Conservation (phyloP, 2,113 vertebrate species). For the Formicarius rufipectus region DNA sequence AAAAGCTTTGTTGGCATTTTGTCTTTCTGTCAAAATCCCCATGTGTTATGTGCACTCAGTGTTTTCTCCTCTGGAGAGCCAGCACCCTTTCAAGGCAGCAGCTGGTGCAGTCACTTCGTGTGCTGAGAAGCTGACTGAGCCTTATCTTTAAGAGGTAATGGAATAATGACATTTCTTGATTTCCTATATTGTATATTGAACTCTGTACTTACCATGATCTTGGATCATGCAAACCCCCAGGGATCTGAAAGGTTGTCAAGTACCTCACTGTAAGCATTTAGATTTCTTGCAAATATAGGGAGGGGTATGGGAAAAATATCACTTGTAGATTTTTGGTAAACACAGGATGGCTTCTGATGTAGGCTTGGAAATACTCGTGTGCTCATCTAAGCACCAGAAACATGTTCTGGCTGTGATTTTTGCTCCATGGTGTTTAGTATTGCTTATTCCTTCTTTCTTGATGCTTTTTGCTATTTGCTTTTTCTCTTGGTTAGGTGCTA, state of each 20-base stretch:
- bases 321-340: background rate
- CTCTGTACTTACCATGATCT: background rate
- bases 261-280: background rate
- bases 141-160: background rate
- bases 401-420: rapidly evolving
- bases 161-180: background rate
- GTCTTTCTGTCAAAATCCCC: background rate
- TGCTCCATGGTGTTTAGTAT: background rate
- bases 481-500: background rate
- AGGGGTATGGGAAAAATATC: background rate
- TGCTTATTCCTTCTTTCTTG: background rate
- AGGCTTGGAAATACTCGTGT: background rate
- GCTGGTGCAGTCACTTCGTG: background rate
- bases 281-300: background rate
- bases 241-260: background rate
- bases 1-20: background rate
- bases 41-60: background rate
- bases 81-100: background rate
- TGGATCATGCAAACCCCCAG: background rate
- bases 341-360: background rate
- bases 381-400: background rate
- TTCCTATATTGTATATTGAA: background rate
- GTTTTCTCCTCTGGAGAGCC: background rate
- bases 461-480: background rate
- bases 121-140: background rate